Evolutionary conservation across 2,113 vertebrate species (phyloP).

Genomic region (Otus sunia): DNA sequence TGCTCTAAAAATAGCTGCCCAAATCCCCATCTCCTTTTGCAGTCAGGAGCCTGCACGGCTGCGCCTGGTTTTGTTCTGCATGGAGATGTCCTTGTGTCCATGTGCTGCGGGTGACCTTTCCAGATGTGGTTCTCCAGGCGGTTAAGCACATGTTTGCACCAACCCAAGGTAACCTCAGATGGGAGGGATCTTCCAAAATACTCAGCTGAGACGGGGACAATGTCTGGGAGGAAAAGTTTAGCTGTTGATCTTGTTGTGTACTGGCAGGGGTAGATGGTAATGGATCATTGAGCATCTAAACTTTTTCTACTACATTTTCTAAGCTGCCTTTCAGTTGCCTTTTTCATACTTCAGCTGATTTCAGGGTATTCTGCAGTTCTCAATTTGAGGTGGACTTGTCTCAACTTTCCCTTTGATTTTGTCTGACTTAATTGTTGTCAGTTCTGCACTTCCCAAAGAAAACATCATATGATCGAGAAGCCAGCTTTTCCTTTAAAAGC

Average conservation of each 20-base stretch:
- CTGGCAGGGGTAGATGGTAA: neutral
- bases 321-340: neutral
- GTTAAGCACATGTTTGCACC: neutral
- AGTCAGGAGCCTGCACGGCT: neutral
- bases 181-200: neutral
- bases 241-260: neutral
- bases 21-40: neutral
- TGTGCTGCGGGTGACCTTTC: neutral
- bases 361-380: neutral
- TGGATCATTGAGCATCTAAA: neutral
- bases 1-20: neutral
- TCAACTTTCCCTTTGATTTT: slow-evolving; percentile 1
- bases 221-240: neutral
- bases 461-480: neutral
- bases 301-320: neutral
- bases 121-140: neutral
- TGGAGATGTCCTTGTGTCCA: neutral
- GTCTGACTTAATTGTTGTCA: neutral
- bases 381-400: neutral
- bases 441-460: neutral
- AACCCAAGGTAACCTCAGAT: neutral
- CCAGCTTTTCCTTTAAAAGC: neutral
- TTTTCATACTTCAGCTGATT: neutral
- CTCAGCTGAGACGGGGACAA: accelerated
- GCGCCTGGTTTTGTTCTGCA: neutral